Evolutionary conservation across 1,140 invertebrate species (phyloP), one percentile per base, ranked within the genome.

Genomic region (Polypedilum vanderplanki): DNA sequence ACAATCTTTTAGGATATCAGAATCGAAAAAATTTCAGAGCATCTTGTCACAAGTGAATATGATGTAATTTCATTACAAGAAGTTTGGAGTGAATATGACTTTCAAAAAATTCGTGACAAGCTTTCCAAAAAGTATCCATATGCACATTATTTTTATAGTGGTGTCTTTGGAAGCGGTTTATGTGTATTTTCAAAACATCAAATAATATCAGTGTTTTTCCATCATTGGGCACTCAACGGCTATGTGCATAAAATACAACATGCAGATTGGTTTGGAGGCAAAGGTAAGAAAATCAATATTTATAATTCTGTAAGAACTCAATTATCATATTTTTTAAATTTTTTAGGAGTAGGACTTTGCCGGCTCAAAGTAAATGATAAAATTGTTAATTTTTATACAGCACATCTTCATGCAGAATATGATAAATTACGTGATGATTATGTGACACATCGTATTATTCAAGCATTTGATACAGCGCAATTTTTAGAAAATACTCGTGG

Each of bases 231-330:
- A 40, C 84, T 98, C n/a, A 98, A 98, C 87, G 97, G 97, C 3
- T 98, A 98, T 80, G 90, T 96, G 74, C 97, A 98, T 82, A 97
- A 97, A 84, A 87, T 98, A 77, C 93, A 96, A 73, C 96, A 98
- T 84, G 97, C 94, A 1, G 97, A 98, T 82, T 99, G 97, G 97
- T 98, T 97, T 85, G 97, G 95, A 74, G 65, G 65, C 7, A 70
- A 70, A 20, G 65, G 20, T 70, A 10, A 33, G 1, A 33, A 33
- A 33, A 33, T 33, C 24, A 33, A 3, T 5, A 33, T 33, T 33
- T 33, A 33, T 33, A 5, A 33, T 57, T 57, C 3, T 57, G 8
- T 57, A 57, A 17, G 3, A 57, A 7, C n/a, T 57, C 8, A 17
- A 12, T 57, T 57, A 17, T 57, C n/a, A n/a, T 57, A 3, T 57